These are phyloP conservation scores for Drosophila pruinosa DNA, from an alignment of 1,140 invertebrate genomes.

Conservation along the genomic window DNA sequence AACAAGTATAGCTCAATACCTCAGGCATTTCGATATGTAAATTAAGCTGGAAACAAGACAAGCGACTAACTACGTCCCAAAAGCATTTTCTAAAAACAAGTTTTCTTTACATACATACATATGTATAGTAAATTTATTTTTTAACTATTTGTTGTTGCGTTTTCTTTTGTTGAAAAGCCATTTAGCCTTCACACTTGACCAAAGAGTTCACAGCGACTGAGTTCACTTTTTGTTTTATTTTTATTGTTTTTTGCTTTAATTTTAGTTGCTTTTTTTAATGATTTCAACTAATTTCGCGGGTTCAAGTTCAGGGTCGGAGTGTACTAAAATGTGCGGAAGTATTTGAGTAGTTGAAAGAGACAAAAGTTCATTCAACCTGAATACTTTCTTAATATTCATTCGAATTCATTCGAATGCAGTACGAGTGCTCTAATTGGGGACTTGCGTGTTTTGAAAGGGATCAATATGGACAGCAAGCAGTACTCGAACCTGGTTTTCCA, in stretches of 20 bases:
- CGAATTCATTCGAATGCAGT: background rate
- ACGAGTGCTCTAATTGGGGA: slow-evolving; percentile 20
- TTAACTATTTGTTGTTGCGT: slow-evolving; percentile 8
- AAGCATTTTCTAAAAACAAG: slow-evolving; percentile 31
- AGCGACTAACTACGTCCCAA: slow-evolving; percentile 17
- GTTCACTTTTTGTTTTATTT: slow-evolving; percentile 59
- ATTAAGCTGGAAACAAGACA: slow-evolving; percentile 7
- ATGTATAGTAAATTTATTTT: too few relatives aligned
- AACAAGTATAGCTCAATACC: slow-evolving; percentile 1
- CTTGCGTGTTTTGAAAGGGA: slow-evolving; percentile 28
- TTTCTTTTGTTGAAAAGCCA: slow-evolving; percentile 31
- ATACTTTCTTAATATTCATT: background rate
- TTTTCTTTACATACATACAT: slow-evolving; percentile 32
- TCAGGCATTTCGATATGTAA: slow-evolving; percentile 28
- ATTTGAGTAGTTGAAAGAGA: background rate
- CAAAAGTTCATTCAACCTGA: slow-evolving; percentile 37
- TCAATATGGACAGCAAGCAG: background rate
- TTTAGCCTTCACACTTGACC: slow-evolving; percentile 77
- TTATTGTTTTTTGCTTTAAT: slow-evolving; percentile 1
- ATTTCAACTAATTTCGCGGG: slow-evolving; percentile 39
- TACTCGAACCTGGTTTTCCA: background rate
- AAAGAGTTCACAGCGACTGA: slow-evolving; percentile 53
- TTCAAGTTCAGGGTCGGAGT: slow-evolving; percentile 71
- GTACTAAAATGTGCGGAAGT: slow-evolving; percentile 34
- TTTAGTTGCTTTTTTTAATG: slow-evolving; percentile 34